Evolutionary conservation across 2,113 vertebrate genomes (phyloP).

Genomic region (Dolichotis patagonum): DNA sequence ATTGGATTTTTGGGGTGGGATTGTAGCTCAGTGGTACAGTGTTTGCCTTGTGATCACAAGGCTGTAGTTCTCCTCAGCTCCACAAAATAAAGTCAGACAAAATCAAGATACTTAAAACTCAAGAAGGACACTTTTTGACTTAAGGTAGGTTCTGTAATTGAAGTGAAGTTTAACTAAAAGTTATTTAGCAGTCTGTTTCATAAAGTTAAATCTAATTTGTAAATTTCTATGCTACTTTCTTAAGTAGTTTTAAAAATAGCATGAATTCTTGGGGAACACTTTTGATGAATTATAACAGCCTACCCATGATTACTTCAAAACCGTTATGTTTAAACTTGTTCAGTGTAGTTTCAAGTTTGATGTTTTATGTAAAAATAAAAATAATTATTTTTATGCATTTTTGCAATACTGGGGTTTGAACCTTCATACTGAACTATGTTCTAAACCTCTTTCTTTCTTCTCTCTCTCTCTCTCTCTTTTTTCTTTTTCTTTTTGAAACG

Average conservation of each 20-base stretch:
- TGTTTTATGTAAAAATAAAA: not conserved
- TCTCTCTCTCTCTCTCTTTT: not conserved
- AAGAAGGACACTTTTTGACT: not conserved
- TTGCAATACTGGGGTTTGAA: not conserved
- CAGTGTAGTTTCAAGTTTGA: not conserved
- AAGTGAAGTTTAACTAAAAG: not conserved
- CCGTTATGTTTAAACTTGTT: accelerated
- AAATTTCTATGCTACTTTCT: not conserved
- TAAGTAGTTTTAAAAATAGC: not conserved
- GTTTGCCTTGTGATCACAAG: not conserved
- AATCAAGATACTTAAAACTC: not conserved
- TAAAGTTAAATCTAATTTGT: not conserved
- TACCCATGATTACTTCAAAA: not conserved
- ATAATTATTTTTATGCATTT: not conserved
- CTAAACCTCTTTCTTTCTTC: not conserved
- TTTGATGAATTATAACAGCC: not conserved
- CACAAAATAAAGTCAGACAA: not conserved
- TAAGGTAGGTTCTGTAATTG: accelerated
- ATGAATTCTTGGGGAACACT: not conserved
- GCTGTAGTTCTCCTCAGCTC: not conserved
- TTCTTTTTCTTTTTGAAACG: not conserved
- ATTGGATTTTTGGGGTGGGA: not conserved
- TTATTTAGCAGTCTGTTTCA: not conserved
- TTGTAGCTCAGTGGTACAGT: not conserved
- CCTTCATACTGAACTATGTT: not conserved